Percentiles rank a stretch among this genome's conserved stretches.
phyloP scores from a whole-genome alignment of 2,888 invertebrate species.

The Dicranocentrus wangi region DNA sequence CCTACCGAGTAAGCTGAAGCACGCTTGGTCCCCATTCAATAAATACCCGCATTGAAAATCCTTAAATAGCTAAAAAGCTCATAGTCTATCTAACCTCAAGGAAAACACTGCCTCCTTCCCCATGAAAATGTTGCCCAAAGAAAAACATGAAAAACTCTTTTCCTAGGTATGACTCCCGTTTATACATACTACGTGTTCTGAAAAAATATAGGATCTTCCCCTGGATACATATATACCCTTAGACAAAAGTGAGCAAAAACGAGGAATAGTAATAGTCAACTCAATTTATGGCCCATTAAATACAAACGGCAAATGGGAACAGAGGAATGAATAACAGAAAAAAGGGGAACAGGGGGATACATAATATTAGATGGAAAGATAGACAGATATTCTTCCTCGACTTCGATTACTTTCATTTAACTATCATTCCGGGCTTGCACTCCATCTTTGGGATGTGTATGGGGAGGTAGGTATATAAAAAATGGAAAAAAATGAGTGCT shows the following conservation, averaged over 20 bases:
- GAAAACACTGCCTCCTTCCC: no score
- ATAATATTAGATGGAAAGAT: slow-evolving; percentile 32
- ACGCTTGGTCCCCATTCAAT: no score
- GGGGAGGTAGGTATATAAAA: background rate
- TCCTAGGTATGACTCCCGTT: no score
- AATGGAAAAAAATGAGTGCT: slow-evolving; percentile 10
- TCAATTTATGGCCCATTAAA: slow-evolving; percentile 68
- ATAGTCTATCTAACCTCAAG: no score
- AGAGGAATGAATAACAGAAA: slow-evolving; percentile 23
- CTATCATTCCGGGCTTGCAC: no score
- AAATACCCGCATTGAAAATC: no score
- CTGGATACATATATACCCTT: background rate
- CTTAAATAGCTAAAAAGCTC: no score
- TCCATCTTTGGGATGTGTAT: background rate
- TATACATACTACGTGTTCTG: no score
- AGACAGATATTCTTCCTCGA: slow-evolving; percentile 33
- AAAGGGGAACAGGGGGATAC: slow-evolving; percentile 18
- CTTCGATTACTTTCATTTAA: slow-evolving; percentile 6
- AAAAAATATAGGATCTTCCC: no score
- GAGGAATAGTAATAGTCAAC: slow-evolving; percentile 58
- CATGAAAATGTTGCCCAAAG: no score
- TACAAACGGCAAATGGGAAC: slow-evolving; percentile 66
- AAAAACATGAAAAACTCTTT: no score
- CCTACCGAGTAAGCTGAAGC: no score
- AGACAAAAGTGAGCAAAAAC: slow-evolving; percentile 49